Evolutionary conservation across 2,888 invertebrate genomes (phyloP).

Genomic region (Caenorhabditis becei): DNA sequence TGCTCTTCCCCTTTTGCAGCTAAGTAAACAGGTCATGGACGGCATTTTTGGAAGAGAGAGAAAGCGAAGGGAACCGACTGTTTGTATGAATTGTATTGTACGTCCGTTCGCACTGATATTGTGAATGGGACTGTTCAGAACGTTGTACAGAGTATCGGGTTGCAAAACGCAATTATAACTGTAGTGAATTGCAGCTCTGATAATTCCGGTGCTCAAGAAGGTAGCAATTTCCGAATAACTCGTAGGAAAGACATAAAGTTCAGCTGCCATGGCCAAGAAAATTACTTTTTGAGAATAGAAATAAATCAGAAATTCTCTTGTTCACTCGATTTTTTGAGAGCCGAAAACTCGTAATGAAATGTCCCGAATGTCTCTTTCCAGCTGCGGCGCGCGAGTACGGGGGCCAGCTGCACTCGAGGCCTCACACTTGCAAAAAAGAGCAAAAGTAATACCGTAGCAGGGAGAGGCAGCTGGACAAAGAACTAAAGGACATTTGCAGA

Average conservation of each 20-base stretch:
- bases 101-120: constrained; percentile 38
- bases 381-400: constrained; percentile 30
- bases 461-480: constrained; percentile 34
- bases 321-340: no score
- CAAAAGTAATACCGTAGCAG: neutral
- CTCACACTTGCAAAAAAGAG: constrained; percentile 36
- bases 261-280: no score
- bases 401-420: constrained; percentile 32
- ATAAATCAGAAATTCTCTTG: no score
- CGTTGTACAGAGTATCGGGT: neutral
- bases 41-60: constrained; percentile 41
- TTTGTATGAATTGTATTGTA: constrained; percentile 51
- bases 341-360: neutral
- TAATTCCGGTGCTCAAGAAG: no score
- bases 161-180: neutral
- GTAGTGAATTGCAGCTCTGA: no score
- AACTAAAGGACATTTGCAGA: constrained; percentile 12
- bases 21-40: constrained; percentile 59
- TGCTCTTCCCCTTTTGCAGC: constrained; percentile 48
- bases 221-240: no score
- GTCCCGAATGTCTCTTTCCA: constrained; percentile 6
- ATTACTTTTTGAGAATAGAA: no score
- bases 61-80: constrained; percentile 16
- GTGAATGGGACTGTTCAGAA: neutral
- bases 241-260: no score